Percentiles rank a stretch among this genome's conserved stretches.
Evolutionary conservation across 2,888 invertebrate species (phyloP).

Genomic region (Augochlorella aurata): DNA sequence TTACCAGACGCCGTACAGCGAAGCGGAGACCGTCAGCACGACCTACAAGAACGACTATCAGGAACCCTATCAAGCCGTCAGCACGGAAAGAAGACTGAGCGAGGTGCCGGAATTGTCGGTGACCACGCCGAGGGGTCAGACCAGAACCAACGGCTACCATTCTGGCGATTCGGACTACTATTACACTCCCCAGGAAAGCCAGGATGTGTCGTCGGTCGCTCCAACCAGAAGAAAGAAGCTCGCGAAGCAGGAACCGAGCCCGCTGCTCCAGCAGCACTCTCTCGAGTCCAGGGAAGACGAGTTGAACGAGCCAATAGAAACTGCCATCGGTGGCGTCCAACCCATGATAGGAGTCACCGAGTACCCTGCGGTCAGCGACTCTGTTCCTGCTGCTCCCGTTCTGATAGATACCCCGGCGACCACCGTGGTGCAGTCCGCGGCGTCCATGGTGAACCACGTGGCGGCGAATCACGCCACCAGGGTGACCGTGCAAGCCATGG

Average conservation of each 20-base stretch:
- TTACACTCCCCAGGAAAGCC: constrained; percentile 72
- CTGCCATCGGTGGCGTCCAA: constrained; percentile 81
- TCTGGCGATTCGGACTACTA: constrained; percentile 75
- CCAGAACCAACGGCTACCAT: constrained; percentile 76
- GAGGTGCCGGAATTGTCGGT: constrained; percentile 78
- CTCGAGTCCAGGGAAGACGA: constrained; percentile 84
- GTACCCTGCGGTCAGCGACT: constrained; percentile 74
- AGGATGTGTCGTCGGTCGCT: constrained; percentile 71
- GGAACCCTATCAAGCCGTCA: constrained; percentile 64
- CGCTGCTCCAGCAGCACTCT: constrained; percentile 82
- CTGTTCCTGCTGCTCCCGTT: constrained; percentile 68
- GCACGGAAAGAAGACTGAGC: constrained; percentile 69
- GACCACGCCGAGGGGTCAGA: constrained; percentile 77
- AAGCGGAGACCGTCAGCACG: constrained; percentile 66
- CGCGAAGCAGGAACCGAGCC: constrained; percentile 77
- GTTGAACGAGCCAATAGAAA: constrained; percentile 84
- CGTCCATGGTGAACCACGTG: constrained; percentile 79
- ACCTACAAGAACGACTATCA: constrained; percentile 71
- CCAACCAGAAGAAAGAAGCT: constrained; percentile 75
- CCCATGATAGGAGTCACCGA: constrained; percentile 74
- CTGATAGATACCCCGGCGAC: constrained; percentile 71
- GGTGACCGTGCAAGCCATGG: constrained; percentile 81
- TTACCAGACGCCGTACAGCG: constrained; percentile 74
- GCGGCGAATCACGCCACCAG: constrained; percentile 75
- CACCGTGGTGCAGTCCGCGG: constrained; percentile 68